Base-by-base conservation (phyloP, 2,888 invertebrate species). In the Drosophila mettleri region DNA sequence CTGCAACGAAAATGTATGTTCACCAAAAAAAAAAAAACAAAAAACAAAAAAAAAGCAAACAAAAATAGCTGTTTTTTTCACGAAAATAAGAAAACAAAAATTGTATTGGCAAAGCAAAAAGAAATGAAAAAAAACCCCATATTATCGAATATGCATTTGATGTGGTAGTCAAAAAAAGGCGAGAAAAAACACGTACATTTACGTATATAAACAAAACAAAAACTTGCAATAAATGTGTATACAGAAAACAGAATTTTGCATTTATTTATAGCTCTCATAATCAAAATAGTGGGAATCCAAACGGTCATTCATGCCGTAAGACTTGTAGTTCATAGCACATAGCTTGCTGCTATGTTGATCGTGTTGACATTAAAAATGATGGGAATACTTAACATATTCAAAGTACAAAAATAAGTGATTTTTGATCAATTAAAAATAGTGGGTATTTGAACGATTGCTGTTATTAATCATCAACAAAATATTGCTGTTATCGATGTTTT, bases 221-320 rank as follows among this genome's bases (percentile, higher is more conserved):
- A 90, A 83, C 84, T 86, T 91, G 92, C 91, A 92, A 91, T 91
- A 91, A 91, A 91, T 91, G 91, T 83, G 83, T 91, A 91, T 88
- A 91, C 91, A 91, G 82, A 91, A 89, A 75, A 22, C 18, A 20
- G 9, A 14, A 49, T 22, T n/a, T 22, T 1, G 0, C 5, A 10
- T 24, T 49, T 9, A 22, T 34, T 22, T 12, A n/a, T 4, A 33
- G 27, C 8, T 5, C 12, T 31, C 39, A 14, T 3, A 27, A 52
- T 62, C 27, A 27, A 74, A 74, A 55, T 34, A 69, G 48, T 45
- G 61, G 74, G 27, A 10, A 16, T 10, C 12, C 14, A 10, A 49
- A n/a, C 33, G 33, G 5, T 2, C 5, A 3, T 34, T 22, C 22
- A 2, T 8, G 12, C 2, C 2, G 6, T 4, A 4, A 6, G 5